phyloP scores from a whole-genome alignment of 2,797 vertebrate genomes.

The Cyclopterus lumpus region DNA sequence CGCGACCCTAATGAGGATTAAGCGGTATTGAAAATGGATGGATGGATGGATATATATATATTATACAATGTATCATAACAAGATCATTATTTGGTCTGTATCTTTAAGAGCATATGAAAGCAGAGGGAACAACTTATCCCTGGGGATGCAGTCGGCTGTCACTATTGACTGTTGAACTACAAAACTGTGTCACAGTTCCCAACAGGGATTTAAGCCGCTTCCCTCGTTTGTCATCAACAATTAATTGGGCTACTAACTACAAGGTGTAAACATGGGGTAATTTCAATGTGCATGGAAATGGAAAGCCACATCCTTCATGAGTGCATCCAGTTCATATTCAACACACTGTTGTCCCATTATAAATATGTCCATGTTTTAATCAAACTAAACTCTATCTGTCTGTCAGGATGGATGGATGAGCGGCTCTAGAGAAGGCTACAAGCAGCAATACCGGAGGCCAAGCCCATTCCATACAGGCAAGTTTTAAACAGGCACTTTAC shows the following conservation, averaged over 20 bases:
- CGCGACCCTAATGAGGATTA: too few species aligned
- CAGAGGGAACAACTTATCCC: constrained; percentile 28
- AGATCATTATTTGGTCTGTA: background rate
- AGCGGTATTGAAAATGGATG: too few species aligned
- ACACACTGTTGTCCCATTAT: background rate
- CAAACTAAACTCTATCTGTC: too few species aligned
- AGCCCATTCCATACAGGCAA: too few species aligned
- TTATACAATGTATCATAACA: background rate
- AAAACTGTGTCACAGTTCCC: constrained; percentile 52
- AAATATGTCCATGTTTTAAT: background rate
- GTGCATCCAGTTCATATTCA: background rate
- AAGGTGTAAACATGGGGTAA: background rate
- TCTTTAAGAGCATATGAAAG: constrained; percentile 29
- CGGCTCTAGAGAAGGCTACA: too few species aligned
- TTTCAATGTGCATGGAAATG: constrained; percentile 18
- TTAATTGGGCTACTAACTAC: constrained; percentile 27
- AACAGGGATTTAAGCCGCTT: constrained; percentile 20
- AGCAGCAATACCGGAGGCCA: too few species aligned
- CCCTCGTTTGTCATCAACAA: constrained; percentile 11
- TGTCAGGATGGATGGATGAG: too few species aligned
- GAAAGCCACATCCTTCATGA: constrained; percentile 3
- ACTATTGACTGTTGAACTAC: constrained; percentile 23
- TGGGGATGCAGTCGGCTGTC: background rate
- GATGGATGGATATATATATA: background rate
- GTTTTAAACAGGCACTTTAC: too few species aligned